Evolutionary conservation across 2,113 vertebrate genomes (phyloP).

Genomic region (Gila orcuttii): DNA sequence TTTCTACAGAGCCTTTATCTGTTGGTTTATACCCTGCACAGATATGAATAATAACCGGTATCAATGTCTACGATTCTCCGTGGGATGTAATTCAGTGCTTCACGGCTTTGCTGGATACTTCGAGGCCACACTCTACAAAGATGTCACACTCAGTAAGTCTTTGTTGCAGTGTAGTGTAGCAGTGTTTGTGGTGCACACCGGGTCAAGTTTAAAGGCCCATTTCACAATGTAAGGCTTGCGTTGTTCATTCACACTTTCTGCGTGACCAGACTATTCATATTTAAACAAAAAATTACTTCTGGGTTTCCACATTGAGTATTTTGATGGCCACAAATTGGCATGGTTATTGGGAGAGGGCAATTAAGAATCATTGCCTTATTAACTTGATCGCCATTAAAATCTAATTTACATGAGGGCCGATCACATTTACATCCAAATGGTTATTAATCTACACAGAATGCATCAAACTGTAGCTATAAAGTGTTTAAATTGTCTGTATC

Average conservation of each 20-base stretch:
- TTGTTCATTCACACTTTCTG: neutral
- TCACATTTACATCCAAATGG: neutral
- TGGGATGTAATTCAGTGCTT: slow-evolving; percentile 86
- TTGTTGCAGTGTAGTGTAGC: accelerated
- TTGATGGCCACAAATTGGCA: neutral
- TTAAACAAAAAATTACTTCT: neutral
- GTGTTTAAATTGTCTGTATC: neutral
- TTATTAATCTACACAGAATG: neutral
- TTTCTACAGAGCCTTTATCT: neutral
- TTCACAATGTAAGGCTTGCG: neutral
- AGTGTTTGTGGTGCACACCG: neutral
- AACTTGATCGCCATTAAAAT: neutral
- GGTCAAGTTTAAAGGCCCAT: neutral
- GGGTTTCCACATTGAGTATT: neutral
- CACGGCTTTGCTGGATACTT: slow-evolving; percentile 96
- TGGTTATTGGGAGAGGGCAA: neutral
- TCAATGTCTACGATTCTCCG: slow-evolving; percentile 82
- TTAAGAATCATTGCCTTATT: neutral
- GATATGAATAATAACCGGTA: slow-evolving; percentile 90
- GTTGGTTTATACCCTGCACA: slow-evolving; percentile 56
- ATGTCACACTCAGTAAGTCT: slow-evolving; percentile 88
- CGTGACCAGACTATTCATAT: neutral
- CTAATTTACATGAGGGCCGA: neutral
- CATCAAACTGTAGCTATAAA: neutral
- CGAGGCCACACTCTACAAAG: slow-evolving; percentile 87